Evolutionary conservation across 2,797 vertebrate genomes (phyloP).

Genomic region (Danio choprae): DNA sequence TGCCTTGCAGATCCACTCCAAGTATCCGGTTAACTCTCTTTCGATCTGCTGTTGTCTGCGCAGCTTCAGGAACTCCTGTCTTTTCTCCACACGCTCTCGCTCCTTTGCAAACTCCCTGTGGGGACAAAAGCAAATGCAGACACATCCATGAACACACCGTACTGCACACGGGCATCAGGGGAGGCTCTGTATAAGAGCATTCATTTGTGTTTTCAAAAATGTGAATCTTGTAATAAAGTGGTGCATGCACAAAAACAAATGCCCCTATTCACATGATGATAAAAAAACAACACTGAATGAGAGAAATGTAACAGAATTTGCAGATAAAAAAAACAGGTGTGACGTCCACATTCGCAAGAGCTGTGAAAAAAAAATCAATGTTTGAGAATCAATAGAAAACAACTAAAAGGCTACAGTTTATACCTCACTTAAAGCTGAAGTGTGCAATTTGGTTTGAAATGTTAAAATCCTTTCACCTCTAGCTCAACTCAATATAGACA

Average conservation of each 20-base stretch:
- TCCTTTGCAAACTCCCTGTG: constrained; percentile 95
- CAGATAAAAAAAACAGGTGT: neutral
- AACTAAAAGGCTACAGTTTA: constrained; percentile 29
- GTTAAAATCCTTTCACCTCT: neutral
- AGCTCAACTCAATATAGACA: neutral
- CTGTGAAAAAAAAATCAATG: constrained; percentile 29
- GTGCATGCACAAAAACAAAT: constrained; percentile 4
- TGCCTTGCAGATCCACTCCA: constrained; percentile 98
- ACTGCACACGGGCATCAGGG: constrained; percentile 34
- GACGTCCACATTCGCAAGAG: neutral
- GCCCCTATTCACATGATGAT: neutral
- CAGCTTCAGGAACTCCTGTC: constrained; percentile 93
- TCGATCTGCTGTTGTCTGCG: constrained; percentile 96
- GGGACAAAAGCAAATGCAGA: constrained; percentile 51
- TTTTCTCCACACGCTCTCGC: constrained; percentile 93
- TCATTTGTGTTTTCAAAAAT: neutral
- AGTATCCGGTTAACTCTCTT: constrained; percentile 92
- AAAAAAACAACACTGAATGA: too few species aligned
- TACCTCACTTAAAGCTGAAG: constrained; percentile 16
- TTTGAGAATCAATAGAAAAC: constrained; percentile 37
- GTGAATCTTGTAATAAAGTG: neutral
- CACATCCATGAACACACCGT: constrained; percentile 27
- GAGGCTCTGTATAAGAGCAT: constrained; percentile 2
- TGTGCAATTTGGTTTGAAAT: neutral
- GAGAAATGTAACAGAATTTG: neutral